Conservation (phyloP, 2,797 vertebrate genomes). For the Anguilla marmorata region DNA sequence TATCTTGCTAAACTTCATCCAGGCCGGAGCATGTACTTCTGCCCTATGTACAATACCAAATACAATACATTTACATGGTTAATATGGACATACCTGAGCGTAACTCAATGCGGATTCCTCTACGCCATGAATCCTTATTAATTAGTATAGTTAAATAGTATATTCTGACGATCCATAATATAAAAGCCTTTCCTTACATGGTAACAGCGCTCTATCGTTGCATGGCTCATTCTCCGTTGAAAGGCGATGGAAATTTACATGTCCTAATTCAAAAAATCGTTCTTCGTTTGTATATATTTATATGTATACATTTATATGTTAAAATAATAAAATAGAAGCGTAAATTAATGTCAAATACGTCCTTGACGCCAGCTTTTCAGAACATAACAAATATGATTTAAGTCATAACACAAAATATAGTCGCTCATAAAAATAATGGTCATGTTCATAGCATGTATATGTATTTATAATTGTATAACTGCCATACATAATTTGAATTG, state of each 20-base stretch:
- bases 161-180: conserved; percentile 30
- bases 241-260: conserved; percentile 56
- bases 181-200: conserved; percentile 35
- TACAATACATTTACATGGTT: conserved; percentile 74
- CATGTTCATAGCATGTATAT: conserved; percentile 46
- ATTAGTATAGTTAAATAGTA: conserved; percentile 52
- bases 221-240: conserved; percentile 42
- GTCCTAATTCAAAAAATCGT: conserved; percentile 51
- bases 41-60: conserved; percentile 70
- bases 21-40: conserved; percentile 65
- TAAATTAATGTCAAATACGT: conserved; percentile 33
- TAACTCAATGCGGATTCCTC: conserved; percentile 74
- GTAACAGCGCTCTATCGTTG: conserved; percentile 10
- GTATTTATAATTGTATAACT: conserved; percentile 45
- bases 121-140: conserved; percentile 66
- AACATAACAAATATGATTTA: conserved; percentile 64
- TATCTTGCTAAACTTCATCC: conserved; percentile 67
- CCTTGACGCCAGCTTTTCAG: conserved; percentile 52
- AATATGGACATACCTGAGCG: conserved; percentile 90
- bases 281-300: conserved; percentile 39
- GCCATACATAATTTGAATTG: conserved; percentile 17
- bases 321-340: conserved; percentile 27
- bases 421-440: conserved; percentile 52
- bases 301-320: conserved; percentile 25
- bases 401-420: conserved; percentile 64